These are phyloP conservation scores for Lasius platythorax DNA, from an alignment of 2,888 invertebrate genomes.

Conservation along the genomic window DNA sequence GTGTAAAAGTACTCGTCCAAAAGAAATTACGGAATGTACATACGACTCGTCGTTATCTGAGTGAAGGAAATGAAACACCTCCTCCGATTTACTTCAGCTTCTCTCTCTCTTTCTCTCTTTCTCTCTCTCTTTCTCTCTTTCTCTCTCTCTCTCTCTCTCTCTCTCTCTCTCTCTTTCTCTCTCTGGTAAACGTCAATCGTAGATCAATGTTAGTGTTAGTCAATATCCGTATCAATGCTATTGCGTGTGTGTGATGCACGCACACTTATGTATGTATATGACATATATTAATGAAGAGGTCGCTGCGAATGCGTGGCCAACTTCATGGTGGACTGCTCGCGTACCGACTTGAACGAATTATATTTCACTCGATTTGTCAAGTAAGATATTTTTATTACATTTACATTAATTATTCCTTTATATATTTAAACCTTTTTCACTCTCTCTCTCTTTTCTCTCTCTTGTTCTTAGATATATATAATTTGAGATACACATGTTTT, in stretches of 20 bases:
- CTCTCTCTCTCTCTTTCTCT: not conserved
- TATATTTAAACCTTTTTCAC: no score
- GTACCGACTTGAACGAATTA: no score
- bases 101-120: not conserved
- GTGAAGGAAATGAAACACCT: constrained; percentile 19
- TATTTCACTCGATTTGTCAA: no score
- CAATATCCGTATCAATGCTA: not conserved
- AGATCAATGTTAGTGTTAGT: constrained; percentile 15
- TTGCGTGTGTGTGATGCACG: not conserved
- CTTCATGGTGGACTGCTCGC: not conserved
- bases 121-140: no score
- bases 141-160: not conserved
- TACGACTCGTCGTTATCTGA: not conserved
- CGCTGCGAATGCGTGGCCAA: not conserved
- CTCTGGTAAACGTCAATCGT: constrained; percentile 67
- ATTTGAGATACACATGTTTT: no score
- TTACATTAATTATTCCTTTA: no score
- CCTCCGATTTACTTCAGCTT: not conserved
- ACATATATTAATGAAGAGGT: not conserved
- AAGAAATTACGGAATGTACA: not conserved
- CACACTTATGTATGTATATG: no score
- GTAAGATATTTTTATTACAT: no score
- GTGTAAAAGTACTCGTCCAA: not conserved
- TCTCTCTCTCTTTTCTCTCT: no score
- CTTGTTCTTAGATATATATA: no score